These are phyloP conservation scores for Acromyrmex charruanus DNA, from an alignment of 1,140 invertebrate genomes.

Conservation along the genomic window DNA sequence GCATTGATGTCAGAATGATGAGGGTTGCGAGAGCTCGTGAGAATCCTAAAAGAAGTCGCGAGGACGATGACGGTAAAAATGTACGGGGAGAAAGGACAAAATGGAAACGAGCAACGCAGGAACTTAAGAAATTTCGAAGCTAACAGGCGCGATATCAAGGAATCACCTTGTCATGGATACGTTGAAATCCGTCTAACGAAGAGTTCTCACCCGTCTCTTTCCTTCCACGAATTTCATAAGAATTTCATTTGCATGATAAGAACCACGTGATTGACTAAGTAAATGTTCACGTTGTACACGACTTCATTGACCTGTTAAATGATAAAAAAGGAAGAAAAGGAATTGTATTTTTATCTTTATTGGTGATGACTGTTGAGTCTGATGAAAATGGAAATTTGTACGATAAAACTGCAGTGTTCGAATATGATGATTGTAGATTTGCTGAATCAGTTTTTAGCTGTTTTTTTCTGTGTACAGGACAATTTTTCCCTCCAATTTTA, in stretches of 20 bases:
- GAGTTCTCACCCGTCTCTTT: not conserved
- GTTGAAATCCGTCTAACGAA: not conserved
- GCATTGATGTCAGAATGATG: constrained; percentile 57
- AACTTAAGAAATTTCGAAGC: not conserved
- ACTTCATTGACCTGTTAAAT: not conserved
- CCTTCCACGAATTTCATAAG: not conserved
- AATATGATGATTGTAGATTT: no score
- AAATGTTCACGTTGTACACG: not conserved
- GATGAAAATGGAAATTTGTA: not conserved
- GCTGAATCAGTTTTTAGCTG: no score
- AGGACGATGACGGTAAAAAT: constrained; percentile 11
- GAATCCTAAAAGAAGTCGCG: constrained; percentile 46
- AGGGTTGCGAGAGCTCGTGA: constrained; percentile 28
- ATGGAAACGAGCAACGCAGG: not conserved
- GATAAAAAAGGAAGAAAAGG: not conserved
- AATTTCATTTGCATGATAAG: constrained; percentile 30
- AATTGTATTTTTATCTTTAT: not conserved
- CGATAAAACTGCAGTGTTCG: not conserved
- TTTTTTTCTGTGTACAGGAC: no score
- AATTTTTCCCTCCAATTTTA: no score
- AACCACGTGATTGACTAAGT: not conserved
- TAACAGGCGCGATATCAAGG: constrained; percentile 53
- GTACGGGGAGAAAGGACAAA: not conserved
- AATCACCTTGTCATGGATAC: constrained; percentile 48
- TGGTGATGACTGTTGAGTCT: not conserved